Percentiles rank a stretch among this genome's conserved stretches.
These are phyloP conservation scores for Sympetrum striolatum DNA, from an alignment of 2,888 invertebrate species.

Conservation along the genomic window DNA sequence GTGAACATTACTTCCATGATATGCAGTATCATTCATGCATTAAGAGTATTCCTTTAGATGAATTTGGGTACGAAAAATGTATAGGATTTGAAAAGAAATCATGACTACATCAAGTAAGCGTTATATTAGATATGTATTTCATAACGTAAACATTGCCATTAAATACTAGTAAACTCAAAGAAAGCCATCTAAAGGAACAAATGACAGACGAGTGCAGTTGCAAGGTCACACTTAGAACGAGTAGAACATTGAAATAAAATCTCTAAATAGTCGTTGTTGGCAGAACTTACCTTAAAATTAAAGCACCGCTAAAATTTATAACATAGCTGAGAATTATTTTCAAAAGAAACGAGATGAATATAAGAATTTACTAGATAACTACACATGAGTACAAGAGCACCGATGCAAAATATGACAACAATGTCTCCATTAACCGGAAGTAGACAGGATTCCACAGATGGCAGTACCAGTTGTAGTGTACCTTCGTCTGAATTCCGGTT, in stretches of 20 bases:
- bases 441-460: neutral
- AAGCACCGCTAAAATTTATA: slow-evolving; percentile 29
- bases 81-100: neutral
- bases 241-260: neutral
- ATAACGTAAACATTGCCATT: slow-evolving; percentile 26
- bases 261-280: neutral
- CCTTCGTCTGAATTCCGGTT: slow-evolving; percentile 24
- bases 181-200: slow-evolving; percentile 43
- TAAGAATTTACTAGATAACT: neutral
- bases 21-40: too few relatives aligned
- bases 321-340: slow-evolving; percentile 8
- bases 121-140: neutral
- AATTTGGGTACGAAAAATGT: neutral
- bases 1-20: too few relatives aligned
- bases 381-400: slow-evolving; percentile 35
- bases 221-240: slow-evolving; percentile 45
- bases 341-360: neutral
- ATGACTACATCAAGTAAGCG: neutral
- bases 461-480: neutral
- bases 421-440: slow-evolving; percentile 47
- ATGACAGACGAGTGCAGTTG: slow-evolving; percentile 46
- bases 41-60: neutral
- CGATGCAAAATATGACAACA: slow-evolving; percentile 48
- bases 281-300: slow-evolving; percentile 14
- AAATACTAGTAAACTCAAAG: slow-evolving; percentile 9